These are phyloP conservation scores for Echinops telfairi DNA, from an alignment of 2,113 vertebrate species.

Conservation along the genomic window DNA sequence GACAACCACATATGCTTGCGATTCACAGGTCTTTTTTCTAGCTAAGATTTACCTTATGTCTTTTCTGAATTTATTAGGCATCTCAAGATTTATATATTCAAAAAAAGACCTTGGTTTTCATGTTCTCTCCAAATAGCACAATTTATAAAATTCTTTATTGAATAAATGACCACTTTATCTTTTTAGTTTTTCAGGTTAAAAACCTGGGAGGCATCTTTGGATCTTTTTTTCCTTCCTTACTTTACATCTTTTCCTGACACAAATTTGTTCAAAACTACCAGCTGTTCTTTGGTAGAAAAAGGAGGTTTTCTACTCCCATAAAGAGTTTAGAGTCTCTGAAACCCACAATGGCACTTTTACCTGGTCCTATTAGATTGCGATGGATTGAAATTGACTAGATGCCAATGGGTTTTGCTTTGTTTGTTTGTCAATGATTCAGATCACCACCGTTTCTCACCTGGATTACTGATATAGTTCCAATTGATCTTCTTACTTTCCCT, in stretches of 20 bases:
- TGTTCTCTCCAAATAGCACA: neutral
- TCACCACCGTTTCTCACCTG: fast-evolving
- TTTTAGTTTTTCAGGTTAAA: neutral
- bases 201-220: neutral
- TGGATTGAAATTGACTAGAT: no score
- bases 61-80: neutral
- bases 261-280: neutral
- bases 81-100: neutral
- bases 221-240: neutral
- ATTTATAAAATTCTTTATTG: neutral
- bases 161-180: neutral
- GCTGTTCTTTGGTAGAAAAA: no score
- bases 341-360: no score
- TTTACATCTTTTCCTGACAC: neutral
- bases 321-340: no score
- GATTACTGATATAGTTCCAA: neutral
- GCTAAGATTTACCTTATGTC: neutral
- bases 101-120: neutral
- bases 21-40: neutral
- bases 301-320: no score
- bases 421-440: neutral
- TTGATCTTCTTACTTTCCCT: no score
- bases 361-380: no score
- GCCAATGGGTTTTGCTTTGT: no score
- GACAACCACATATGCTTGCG: no score